These are phyloP conservation scores for Distichodus sexfasciatus DNA, from an alignment of 2,797 vertebrate species.

Conservation along the genomic window DNA sequence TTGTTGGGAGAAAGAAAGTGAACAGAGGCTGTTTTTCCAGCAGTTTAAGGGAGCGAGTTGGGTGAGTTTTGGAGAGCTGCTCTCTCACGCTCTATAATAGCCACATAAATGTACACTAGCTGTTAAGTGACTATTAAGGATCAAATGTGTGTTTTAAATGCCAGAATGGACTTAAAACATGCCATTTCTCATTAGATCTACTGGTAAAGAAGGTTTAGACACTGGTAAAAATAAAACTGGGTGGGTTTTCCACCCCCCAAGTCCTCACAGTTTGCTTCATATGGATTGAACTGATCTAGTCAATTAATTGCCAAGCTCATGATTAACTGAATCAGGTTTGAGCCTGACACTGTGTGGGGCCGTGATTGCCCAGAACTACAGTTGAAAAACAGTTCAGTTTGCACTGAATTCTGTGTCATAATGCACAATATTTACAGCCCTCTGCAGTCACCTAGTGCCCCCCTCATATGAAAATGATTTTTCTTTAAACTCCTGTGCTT, in stretches of 20 bases:
- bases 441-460: not conserved
- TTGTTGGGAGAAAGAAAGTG: not conserved
- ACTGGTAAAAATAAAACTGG: too few species aligned
- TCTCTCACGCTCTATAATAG: not conserved
- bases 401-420: not conserved
- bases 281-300: not conserved
- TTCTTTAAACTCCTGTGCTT: constrained; percentile 61
- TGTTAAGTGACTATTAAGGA: not conserved
- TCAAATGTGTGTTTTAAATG: not conserved
- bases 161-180: too few species aligned
- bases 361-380: not conserved
- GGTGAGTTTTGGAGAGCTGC: not conserved
- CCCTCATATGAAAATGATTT: not conserved
- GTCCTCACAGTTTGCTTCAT: not conserved
- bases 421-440: not conserved
- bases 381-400: not conserved
- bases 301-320: not conserved
- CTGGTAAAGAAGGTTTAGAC: too few species aligned
- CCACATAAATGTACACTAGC: not conserved
- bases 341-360: not conserved
- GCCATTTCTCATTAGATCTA: too few species aligned
- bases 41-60: not conserved
- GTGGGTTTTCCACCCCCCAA: too few species aligned
- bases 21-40: not conserved
- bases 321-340: not conserved